Conservation (phyloP, 2,888 invertebrate species). For the Adelphocoris suturalis region DNA sequence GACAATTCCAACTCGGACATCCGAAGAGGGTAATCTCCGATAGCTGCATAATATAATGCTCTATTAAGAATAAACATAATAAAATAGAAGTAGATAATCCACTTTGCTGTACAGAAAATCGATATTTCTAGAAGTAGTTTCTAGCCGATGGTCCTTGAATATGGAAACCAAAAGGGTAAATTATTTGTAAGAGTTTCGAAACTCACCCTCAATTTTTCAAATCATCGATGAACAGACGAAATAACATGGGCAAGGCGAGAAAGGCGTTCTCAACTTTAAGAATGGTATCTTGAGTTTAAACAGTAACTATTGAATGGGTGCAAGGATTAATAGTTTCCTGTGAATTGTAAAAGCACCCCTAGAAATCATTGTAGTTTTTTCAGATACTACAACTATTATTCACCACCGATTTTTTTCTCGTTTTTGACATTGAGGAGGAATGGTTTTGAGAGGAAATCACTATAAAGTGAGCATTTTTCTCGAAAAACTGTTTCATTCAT, state of each 20-base stretch:
- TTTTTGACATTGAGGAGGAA: background rate
- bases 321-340: slow-evolving; percentile 48
- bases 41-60: too few species aligned
- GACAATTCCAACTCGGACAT: too few species aligned
- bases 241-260: slow-evolving; percentile 1
- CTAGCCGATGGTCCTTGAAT: too few species aligned
- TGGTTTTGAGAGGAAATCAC: slow-evolving; percentile 1
- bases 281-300: background rate
- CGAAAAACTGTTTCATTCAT: slow-evolving; percentile 24
- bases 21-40: too few species aligned
- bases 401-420: background rate
- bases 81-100: too few species aligned
- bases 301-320: slow-evolving; percentile 5
- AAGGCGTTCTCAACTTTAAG: background rate
- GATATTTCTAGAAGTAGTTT: too few species aligned
- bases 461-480: slow-evolving; percentile 38
- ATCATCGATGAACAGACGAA: background rate
- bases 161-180: too few species aligned
- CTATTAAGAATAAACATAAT: too few species aligned
- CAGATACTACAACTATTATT: background rate
- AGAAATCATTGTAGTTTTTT: slow-evolving; percentile 15
- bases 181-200: too few species aligned
- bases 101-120: too few species aligned
- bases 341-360: background rate
- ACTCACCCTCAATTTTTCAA: background rate